Evolutionary conservation across 2,797 vertebrate genomes (phyloP).

Genomic region (Esox masquinongy): DNA sequence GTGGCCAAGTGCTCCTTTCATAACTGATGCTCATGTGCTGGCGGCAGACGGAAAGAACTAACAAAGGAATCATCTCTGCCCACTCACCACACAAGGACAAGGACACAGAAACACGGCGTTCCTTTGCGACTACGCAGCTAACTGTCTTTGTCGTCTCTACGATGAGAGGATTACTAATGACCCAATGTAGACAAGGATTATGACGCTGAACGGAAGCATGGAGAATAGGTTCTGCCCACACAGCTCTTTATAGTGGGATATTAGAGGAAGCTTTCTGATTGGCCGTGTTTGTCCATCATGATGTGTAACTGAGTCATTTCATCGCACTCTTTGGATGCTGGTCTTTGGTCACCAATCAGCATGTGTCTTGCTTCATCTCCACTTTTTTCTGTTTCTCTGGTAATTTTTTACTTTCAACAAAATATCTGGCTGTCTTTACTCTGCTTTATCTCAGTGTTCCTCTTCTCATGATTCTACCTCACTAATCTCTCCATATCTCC

Average conservation of each 20-base stretch:
- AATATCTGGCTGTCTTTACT: not conserved
- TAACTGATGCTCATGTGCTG: not conserved
- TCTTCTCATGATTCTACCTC: conserved; percentile 18
- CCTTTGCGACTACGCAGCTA: not conserved
- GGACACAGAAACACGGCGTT: not conserved
- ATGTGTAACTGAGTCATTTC: not conserved
- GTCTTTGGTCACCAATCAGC: not conserved
- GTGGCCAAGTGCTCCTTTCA: not conserved
- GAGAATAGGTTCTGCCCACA: not conserved
- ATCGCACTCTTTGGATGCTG: not conserved
- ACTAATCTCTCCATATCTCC: not conserved
- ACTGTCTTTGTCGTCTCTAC: not conserved
- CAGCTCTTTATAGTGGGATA: not conserved
- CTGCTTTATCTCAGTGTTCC: conserved; percentile 53
- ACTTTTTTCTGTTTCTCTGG: not conserved
- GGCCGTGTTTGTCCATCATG: not conserved
- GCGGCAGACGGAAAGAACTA: not conserved
- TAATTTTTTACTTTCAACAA: not conserved
- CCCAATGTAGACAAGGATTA: not conserved
- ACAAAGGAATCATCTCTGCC: not conserved
- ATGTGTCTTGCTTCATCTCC: not conserved
- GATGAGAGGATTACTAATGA: not conserved
- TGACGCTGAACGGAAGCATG: not conserved
- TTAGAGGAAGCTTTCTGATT: not conserved
- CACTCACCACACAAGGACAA: not conserved